phyloP scores from a whole-genome alignment of 2,797 vertebrate species.

The Diglossa cyanea region DNA sequence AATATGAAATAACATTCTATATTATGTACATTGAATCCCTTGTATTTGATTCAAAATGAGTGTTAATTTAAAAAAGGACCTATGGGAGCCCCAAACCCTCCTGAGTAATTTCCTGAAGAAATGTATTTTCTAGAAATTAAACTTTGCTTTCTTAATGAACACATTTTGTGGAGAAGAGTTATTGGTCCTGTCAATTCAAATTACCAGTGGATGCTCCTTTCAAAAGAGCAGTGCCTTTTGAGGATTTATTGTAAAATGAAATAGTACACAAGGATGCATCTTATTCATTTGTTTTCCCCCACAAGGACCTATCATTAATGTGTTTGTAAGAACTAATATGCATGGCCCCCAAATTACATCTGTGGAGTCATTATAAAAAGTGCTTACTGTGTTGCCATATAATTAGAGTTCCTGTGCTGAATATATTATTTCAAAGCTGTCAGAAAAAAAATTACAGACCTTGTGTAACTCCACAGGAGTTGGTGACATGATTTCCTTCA shows the following conservation, averaged over 20 bases:
- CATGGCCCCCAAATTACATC: conserved; percentile 7
- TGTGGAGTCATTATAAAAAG: conserved; percentile 39
- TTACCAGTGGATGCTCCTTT: background rate
- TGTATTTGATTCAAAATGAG: conserved; percentile 15
- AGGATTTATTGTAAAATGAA: conserved; percentile 33
- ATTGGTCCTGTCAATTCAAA: conserved; percentile 22
- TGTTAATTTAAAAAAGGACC: conserved; percentile 34
- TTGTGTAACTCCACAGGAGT: conserved; percentile 98
- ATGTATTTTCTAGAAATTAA: conserved; percentile 54
- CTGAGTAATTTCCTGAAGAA: conserved; percentile 34
- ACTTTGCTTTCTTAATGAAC: conserved; percentile 43
- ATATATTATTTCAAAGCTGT: conserved; percentile 15
- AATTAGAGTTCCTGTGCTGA: conserved; percentile 25
- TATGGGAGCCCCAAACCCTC: conserved; percentile 8
- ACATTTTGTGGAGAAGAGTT: conserved; percentile 17
- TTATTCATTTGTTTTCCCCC: conserved; percentile 7
- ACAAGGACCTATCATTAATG: conserved; percentile 37
- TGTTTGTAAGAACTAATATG: conserved; percentile 33
- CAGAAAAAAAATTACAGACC: conserved; percentile 75
- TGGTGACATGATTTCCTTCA: conserved; percentile 93
- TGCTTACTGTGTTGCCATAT: conserved; percentile 28
- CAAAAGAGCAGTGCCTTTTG: conserved; percentile 12
- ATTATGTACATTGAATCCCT: background rate
- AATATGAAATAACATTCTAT: background rate
- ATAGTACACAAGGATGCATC: conserved; percentile 14